These are phyloP conservation scores for Phyllotreta cruciferae DNA, from an alignment of 2,888 invertebrate genomes.

Conservation along the genomic window DNA sequence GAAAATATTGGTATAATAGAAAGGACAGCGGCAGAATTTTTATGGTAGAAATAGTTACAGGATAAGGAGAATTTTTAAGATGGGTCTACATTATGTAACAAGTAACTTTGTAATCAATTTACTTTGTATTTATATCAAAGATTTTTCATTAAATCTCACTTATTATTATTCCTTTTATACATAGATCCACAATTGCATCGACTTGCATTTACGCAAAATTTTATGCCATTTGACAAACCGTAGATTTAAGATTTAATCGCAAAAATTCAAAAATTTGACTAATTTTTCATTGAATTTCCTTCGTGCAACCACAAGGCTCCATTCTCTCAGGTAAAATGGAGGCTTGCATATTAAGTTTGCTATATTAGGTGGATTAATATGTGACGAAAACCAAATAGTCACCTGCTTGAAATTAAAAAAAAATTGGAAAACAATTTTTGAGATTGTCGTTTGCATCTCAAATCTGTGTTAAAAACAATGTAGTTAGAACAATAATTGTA, in stretches of 20 bases:
- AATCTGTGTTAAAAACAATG: slow-evolving; percentile 49
- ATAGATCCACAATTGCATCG: too few relatives aligned
- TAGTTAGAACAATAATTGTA: slow-evolving; percentile 48
- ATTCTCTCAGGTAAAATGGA: slow-evolving; percentile 86
- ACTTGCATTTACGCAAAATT: too few relatives aligned
- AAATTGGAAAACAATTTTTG: slow-evolving; percentile 40
- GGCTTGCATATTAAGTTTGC: slow-evolving; percentile 64
- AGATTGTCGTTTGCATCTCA: slow-evolving; percentile 47
- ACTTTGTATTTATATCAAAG: too few relatives aligned
- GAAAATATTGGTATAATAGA: slow-evolving; percentile 14
- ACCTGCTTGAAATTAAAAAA: slow-evolving; percentile 46
- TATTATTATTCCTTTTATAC: too few relatives aligned
- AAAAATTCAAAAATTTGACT: slow-evolving; percentile 32
- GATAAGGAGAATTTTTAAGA: too few relatives aligned
- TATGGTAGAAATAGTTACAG: too few relatives aligned
- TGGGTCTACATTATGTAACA: too few relatives aligned
- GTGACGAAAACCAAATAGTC: slow-evolving; percentile 40
- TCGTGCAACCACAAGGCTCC: slow-evolving; percentile 81
- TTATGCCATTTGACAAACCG: too few relatives aligned
- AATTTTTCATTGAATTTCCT: slow-evolving; percentile 58
- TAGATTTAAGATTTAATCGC: too few relatives aligned
- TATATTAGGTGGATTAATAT: slow-evolving; percentile 47
- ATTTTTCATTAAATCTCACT: too few relatives aligned
- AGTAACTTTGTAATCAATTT: too few relatives aligned
- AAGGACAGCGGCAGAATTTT: not conserved